Base-by-base conservation (phyloP, 2,113 vertebrate species). In the Zapus hudsonius region DNA sequence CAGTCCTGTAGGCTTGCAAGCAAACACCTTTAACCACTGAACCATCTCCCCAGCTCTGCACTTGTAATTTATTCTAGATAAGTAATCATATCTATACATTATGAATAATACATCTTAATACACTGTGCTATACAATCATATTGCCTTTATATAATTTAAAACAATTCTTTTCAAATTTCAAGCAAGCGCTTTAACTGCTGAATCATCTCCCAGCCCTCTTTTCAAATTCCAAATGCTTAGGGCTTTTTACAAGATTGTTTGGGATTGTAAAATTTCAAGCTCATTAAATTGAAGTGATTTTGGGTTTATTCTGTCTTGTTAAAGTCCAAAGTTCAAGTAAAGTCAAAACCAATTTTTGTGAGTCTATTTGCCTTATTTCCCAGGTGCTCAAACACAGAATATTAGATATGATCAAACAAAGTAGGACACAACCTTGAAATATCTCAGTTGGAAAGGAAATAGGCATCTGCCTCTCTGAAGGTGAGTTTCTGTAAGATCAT, bases 341-440 rank as follows among this genome's bases (percentile, higher is more conserved):
- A 94, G 33, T 59, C 75, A 86, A 90, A 87, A 59, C 38, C 75
- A 82, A 52, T 61, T 40, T 94, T 17, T 59, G 38, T n/a, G 44
- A n/a, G 19, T 27, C 72, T 64, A 76, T 63, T 78, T 86, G 69
- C 16, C 87, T 86, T 64, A 79, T 89, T 90, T 47, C 44, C 25
- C 38, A 59, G 5, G 40, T 87, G 70, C 25, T 87, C 75, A 78
- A 92, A 67, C 63, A 89, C 10, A 66, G 70, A 73, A 72, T 78
- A 59, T 82, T 55, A 86, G 89, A 44, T 17, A 57, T 47, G 9
- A 76, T 52, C 55, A 82, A 81, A 84, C 10, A 82, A 63, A 74
- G 19, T 72, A 38, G 2, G 76, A 79, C 23, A 25, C 31, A 57
- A 40, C 27, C 69, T 63, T 12, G 12, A 89, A 82, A 70, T 33